phyloP scores from a whole-genome alignment of 1,140 invertebrate species.

The Diorhabda elongata region DNA sequence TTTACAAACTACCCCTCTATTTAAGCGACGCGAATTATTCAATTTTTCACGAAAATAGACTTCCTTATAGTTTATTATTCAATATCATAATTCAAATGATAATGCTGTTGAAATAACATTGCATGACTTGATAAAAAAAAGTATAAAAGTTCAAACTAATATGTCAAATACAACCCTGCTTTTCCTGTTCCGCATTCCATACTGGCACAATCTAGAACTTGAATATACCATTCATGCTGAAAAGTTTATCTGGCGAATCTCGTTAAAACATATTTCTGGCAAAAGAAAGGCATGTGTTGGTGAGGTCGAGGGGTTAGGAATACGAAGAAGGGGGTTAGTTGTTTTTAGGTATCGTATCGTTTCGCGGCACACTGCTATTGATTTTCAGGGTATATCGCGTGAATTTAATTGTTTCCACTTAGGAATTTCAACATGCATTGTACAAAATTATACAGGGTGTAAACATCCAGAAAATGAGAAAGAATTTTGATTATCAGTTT shows the following conservation, averaged over 20 bases:
- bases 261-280: not conserved
- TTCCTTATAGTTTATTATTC: no score
- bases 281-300: not conserved
- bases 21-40: no score
- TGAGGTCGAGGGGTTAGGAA: not conserved
- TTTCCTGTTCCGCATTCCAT: not conserved
- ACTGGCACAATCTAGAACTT: slow-evolving; percentile 2
- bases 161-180: not conserved
- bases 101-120: no score
- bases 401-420: slow-evolving; percentile 20
- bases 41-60: no score
- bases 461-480: no score
- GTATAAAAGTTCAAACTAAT: not conserved
- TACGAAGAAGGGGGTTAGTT: not conserved
- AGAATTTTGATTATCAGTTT: no score
- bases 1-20: no score
- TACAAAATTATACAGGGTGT: no score
- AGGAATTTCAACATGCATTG: slow-evolving; percentile 14
- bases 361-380: not conserved
- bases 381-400: slow-evolving; percentile 5
- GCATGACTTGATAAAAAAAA: no score
- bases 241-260: slow-evolving; percentile 2
- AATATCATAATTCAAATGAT: no score
- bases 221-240: slow-evolving; percentile 2
- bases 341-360: slow-evolving; percentile 12